phyloP scores from a whole-genome alignment of 1,140 invertebrate species.

The Steinernema khuongi region DNA sequence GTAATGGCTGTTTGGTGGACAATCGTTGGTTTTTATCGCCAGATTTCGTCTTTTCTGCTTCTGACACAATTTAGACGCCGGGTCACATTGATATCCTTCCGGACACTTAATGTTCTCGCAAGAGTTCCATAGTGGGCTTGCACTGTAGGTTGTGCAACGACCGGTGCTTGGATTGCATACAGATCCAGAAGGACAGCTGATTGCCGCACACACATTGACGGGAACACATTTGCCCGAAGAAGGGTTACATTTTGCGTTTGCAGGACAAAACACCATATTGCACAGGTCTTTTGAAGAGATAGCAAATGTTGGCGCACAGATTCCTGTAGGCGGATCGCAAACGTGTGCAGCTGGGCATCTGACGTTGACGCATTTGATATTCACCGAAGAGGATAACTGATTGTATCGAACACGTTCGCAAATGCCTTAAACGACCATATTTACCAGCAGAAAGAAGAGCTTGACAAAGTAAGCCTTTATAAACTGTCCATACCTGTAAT shows the following conservation, averaged over 20 bases:
- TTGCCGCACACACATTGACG: not conserved
- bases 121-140: not conserved
- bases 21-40: not conserved
- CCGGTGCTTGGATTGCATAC: not conserved
- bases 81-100: not conserved
- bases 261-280: not conserved
- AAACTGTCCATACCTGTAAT: conserved; percentile 10
- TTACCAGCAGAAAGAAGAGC: no score
- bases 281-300: not conserved
- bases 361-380: not conserved
- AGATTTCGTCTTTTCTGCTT: not conserved
- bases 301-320: not conserved
- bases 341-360: not conserved
- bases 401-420: not conserved
- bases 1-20: conserved; percentile 2
- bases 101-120: not conserved
- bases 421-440: not conserved
- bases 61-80: not conserved
- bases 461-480: no score
- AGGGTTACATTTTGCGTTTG: not conserved
- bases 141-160: not conserved
- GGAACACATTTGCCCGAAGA: not conserved
- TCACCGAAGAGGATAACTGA: not conserved
- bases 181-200: not conserved
- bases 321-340: not conserved